Evolutionary conservation across 2,797 vertebrate genomes (phyloP), one percentile per base, ranked within the genome.

Genomic region (Spondyliosoma cantharus): DNA sequence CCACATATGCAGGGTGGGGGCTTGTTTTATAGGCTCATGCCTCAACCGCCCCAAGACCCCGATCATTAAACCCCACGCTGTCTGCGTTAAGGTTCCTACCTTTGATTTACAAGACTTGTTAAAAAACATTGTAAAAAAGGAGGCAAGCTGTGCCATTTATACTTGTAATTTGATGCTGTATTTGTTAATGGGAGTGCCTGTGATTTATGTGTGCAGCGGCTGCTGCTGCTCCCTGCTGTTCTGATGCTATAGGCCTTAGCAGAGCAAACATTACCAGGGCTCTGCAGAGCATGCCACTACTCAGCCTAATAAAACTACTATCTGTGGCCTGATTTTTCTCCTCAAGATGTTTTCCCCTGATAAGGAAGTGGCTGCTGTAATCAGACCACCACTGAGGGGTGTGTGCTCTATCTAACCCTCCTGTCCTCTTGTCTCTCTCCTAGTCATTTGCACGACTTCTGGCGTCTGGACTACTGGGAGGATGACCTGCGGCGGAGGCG

Each of bases 401-500:
- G 60, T 80, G 71, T 46, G 42, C 75, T 66, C 46, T 76, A 63
- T 87, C 84, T 91, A 84, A 89, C 74, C 56, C 77, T 37, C 57
- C 77, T 84, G 25, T 84, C 86, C 48, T 84, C 54, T 84, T 83
- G 48, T 91, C 77, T 92, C 84, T 87, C 78, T 87, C 72, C 2
- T 86, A 99, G 98, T 93, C 97, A 97, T 88, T 92, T 96, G 88
- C 97, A 98, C 49, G 97, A 99, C 91, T 99, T 98, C 93, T 99
- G 98, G 98, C 97, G 98, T 79, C 95, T 99, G 78, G 98, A 99
- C 94, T 99, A 98, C 93, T 99, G 98, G 98, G 98, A 99, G 81
- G 98, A 99, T 7, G 98, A 99, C 92, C 95, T 99, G 80, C 96
- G 98, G 37, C 94, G 98, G 56, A 95, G 98, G 90, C 96, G 98